Base-by-base conservation (phyloP, 2,113 vertebrate species). In the Mesembrinibis cayennensis region DNA sequence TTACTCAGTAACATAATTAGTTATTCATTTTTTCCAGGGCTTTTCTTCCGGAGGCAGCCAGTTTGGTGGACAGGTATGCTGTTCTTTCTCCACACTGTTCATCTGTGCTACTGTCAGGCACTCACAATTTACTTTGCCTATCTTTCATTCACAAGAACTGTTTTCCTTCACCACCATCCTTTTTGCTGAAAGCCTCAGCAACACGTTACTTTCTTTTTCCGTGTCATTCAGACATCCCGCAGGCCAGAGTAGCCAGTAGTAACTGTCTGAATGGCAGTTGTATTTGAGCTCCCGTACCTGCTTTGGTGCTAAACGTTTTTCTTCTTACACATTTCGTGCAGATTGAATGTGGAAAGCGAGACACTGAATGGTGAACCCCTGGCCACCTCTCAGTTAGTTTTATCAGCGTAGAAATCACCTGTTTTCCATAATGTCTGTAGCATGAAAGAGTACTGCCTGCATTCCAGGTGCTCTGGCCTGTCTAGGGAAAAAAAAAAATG, bases 51-150 rank as follows among this genome's bases (percentile, higher is more conserved):
- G 96, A 91, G 58, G 84, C 87, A 93, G 95, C 16, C 96, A 94
- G 22, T 53, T 55, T 58, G 95, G 95, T 18, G 95, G 93, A 88
- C 97, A 96, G 95, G 92, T 97, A 96, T 3, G 71, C 10, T 61
- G 17, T 90, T 52, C 44, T 70, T 70, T 55, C 62, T 62, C 30
- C 53, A 6, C 9, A 22, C 26, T 5, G 0, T 32, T 69, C 36
- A 29, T 21, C 6, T 67, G 22, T 79, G 19, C 42, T 38, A 16
- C 13, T 78, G 42, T 45, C 58, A 93, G n/a, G 44, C 10, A 50
- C 30, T 70, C 72, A 18, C 23, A 23, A 19, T 42, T 73, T 40
- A 53, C n/a, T 86, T 36, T 34, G 32, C 7, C 0, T 45, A 19
- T 7, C 16, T 47, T 90, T 40, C 38, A 73, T 81, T 74, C 59